Base-by-base conservation (phyloP, 2,888 invertebrate species). In the Tenthredo distinguenda region DNA sequence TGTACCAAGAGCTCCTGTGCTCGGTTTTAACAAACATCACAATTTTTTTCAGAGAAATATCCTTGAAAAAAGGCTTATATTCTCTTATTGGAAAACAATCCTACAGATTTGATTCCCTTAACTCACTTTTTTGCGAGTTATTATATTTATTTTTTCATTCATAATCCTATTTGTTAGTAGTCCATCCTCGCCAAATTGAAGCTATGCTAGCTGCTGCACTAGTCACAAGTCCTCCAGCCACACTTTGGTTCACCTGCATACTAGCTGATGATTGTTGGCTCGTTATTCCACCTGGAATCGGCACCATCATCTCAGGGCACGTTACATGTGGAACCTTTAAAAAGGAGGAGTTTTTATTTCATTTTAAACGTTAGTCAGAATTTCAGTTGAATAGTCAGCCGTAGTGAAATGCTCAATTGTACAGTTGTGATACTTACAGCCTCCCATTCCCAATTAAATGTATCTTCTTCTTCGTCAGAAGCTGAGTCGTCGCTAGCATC, bases 121-220 rank as follows among this genome's bases (percentile, higher is more conserved):
- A 62, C 65, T 77, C 77, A 31, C 65, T 40, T 55, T 21, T 21
- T 76, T 21, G 58, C 65, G 40, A 84, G 77, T 84, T 21, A 26
- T 43, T n/a, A 31, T 50, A 26, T 47, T 72, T 50, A 72, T 18
- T 72, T 21, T 79, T 15, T n/a, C 6, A 37, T 84, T 84, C 12
- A 74, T 85, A 77, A 84, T 86, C 87, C n/a, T 93, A 94, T 94
- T 94, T 95, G 91, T 95, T 95, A 91, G 93, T 93, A 68, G 96
- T 96, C 95, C 96, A 96, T 10, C 96, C 97, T 89, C 97, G 95
- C 96, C 97, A 97, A 91, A 98, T 95, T 85, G 97, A 98, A 72
- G 96, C 97, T 88, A 98, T 95, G 87, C 97, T 96, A 85, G 97
- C 97, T 84, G 97, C 97, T 40, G 97, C 97, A 90, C 97, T 97